Evolutionary conservation across 2,888 invertebrate genomes (phyloP), one percentile per base, ranked within the genome.

Genomic region (Cataglyphis albicans): DNA sequence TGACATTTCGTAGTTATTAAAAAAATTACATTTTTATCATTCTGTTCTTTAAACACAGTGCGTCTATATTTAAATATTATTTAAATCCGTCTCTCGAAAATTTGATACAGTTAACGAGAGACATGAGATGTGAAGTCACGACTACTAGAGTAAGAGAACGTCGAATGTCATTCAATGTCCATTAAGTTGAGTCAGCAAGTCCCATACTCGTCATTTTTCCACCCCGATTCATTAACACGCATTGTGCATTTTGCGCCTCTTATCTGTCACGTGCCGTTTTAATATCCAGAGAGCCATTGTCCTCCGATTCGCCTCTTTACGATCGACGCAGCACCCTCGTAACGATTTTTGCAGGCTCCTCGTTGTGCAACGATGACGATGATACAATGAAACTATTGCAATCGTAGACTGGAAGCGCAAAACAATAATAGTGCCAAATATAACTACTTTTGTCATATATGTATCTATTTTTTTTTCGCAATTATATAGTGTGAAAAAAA

Each of bases 231-330:
- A 86, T 87, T 86, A 89, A 88, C 93, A 92, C 93, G 93, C 93
- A 93, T 91, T 92, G 90, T 88, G 89, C 91, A 92, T 92, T 93
- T 92, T 90, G 85, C 90, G 92, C 86, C 91, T 89, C 92, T 93
- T 93, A 91, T 93, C 81, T 88, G 91, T 91, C 93, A 93, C 94
- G 93, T 94, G 93, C 90, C 92, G 87, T 91, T 93, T 93, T 93
- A 92, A 92, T 93, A 93, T 91, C 86, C 83, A n/a, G 82, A 81
- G 74, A 81, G 86, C 90, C 89, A 90, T 91, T 90, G 90, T 89
- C 81, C 86, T 83, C 82, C 25, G 83, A 82, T 85, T 89, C 82
- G 87, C 87, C 87, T 84, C 86, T 87, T 85, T 64, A 80, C 41
- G 84, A 90, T 91, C 81, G 68, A 18, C 52, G 81, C 75, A 80